Base-by-base conservation (phyloP, 2,888 invertebrate species). In the Zele albiditarsus region DNA sequence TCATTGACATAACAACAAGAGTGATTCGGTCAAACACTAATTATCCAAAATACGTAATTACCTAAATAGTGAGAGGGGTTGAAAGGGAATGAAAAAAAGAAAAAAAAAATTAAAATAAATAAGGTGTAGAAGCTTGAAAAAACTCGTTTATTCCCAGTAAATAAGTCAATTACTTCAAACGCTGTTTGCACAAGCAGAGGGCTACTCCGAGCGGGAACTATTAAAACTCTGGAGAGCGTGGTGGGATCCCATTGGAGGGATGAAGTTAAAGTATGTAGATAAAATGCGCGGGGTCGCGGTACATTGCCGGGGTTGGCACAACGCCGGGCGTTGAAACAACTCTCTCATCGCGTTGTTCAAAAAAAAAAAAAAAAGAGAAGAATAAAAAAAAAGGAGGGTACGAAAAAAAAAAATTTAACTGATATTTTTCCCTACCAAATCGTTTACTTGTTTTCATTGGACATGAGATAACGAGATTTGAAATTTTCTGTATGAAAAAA, bases 171-270 rank as follows among this genome's bases (percentile, higher is more conserved):
- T 74, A 74, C 57, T 57, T 71, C 65, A 70, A 71, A 62, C 58
- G 71, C n/a, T 71, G 60, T 70, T 70, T 70, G 58, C 46, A 63
- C 31, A 70, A 28, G 70, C 42, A 63, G 65, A 66, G 57, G 70
- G 66, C 70, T 74, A 66, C 58, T 70, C 33, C 65, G 66, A 27
- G 69, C 57, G 33, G 63, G 73, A 77, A 78, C 77, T 78, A 75
- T 80, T 77, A 75, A 80, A 80, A 80, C 77, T 80, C 75, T 70
- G 66, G 66, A 73, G 76, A 68, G 67, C n/a, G 25, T 74, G 57
- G 25, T 63, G 53, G 58, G 38, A 60, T 60, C 66, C 67, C 60
- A 75, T 71, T 66, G 66, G 71, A 31, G 74, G 57, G 67, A 75
- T 75, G 46, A 75, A 71, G 66, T 75, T 75, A 42, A 66, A 74